A percentile compares a stretch with the other conserved stretches of the same genome.
Conservation (phyloP, 1,140 invertebrate genomes). For the Ephestia elutella region DNA sequence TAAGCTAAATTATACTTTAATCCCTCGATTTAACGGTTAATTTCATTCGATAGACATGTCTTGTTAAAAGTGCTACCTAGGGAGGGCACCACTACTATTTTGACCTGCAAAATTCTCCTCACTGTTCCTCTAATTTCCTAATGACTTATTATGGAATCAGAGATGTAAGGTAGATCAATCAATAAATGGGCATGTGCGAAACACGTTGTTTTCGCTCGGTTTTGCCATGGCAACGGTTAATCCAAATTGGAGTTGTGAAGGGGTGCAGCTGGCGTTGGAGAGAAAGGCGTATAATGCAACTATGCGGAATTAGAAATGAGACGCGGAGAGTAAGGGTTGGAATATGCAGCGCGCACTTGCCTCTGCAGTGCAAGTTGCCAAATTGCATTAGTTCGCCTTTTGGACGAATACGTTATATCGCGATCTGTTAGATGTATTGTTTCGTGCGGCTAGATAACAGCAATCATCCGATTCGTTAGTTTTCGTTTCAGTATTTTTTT, state of each 20-base stretch:
- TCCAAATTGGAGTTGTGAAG: slow-evolving; percentile 41
- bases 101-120: slow-evolving; percentile 28
- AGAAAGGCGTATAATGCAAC: slow-evolving; percentile 23
- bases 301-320: slow-evolving; percentile 27
- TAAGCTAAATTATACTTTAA: slow-evolving; percentile 50
- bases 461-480: neutral
- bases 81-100: slow-evolving; percentile 28
- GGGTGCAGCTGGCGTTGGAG: slow-evolving; percentile 33
- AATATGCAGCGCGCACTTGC: slow-evolving; percentile 47
- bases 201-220: slow-evolving; percentile 52
- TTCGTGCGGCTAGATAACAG: neutral
- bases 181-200: slow-evolving; percentile 29
- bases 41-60: slow-evolving; percentile 35
- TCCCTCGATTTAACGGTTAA: slow-evolving; percentile 41
- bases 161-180: slow-evolving; percentile 32
- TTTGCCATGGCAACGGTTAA: slow-evolving; percentile 54
- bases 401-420: slow-evolving; percentile 23
- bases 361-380: slow-evolving; percentile 38
- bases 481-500: neutral
- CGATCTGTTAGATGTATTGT: slow-evolving; percentile 22
- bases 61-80: slow-evolving; percentile 21
- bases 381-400: slow-evolving; percentile 55
- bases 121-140: slow-evolving; percentile 17
- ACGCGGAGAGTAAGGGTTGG: slow-evolving; percentile 28
- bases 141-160: slow-evolving; percentile 16